Percentiles rank a stretch among this genome's conserved stretches.
Evolutionary conservation across 2,113 vertebrate genomes (phyloP).

Genomic region (Trinectes maculatus): DNA sequence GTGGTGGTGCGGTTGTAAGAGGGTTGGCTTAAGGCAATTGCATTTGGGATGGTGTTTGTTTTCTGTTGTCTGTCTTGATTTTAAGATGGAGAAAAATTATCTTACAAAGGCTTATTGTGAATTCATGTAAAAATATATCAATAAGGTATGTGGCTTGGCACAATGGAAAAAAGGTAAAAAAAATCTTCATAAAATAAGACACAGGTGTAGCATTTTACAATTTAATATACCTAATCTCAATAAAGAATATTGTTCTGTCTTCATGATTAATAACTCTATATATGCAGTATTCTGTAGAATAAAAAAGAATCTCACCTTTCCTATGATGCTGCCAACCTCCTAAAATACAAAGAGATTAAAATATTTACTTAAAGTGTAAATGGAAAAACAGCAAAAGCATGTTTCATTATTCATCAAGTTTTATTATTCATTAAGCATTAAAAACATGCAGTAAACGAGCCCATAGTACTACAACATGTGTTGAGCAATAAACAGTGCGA

Average conservation of each 20-base stretch:
- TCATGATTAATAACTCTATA: constrained; percentile 2
- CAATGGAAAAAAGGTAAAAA: background rate
- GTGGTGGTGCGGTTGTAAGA: constrained; percentile 36
- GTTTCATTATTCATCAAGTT: constrained; percentile 1
- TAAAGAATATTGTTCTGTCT: background rate
- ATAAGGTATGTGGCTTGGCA: background rate
- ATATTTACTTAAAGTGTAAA: constrained; percentile 15
- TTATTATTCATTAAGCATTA: background rate
- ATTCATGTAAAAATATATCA: constrained; percentile 19
- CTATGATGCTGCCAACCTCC: constrained; percentile 84
- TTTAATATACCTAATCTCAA: constrained; percentile 4
- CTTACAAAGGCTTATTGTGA: constrained; percentile 16
- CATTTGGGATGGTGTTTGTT: constrained; percentile 51
- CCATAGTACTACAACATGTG: background rate
- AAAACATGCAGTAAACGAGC: constrained; percentile 7
- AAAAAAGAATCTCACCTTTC: constrained; percentile 74
- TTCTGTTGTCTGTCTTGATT: constrained; percentile 41
- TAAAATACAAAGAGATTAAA: constrained; percentile 55
- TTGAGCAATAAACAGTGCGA: constrained; percentile 25
- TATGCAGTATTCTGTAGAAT: background rate
- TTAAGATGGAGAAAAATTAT: constrained; percentile 25
- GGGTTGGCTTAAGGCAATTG: constrained; percentile 65
- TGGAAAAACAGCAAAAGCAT: background rate
- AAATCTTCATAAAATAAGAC: constrained; percentile 16
- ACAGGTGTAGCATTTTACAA: constrained; percentile 13